phyloP scores from a whole-genome alignment of 2,888 invertebrate species.

The Cheilosia soror region DNA sequence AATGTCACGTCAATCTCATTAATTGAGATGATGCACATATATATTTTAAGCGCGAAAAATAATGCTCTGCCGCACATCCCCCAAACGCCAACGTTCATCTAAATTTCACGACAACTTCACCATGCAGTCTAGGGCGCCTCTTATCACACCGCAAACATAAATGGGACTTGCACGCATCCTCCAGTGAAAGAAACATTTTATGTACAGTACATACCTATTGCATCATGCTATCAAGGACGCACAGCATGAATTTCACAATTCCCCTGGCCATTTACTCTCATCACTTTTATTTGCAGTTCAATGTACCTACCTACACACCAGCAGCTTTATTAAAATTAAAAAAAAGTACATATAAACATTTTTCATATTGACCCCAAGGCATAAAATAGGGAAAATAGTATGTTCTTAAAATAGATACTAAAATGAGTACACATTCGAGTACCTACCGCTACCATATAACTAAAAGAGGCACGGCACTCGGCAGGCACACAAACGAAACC shows the following conservation, averaged over 20 bases:
- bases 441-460: neutral
- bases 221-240: constrained; percentile 39
- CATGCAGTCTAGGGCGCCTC: neutral
- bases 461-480: constrained; percentile 31
- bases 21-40: too few species aligned
- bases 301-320: neutral
- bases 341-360: constrained; percentile 4
- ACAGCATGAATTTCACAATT: constrained; percentile 52
- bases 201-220: constrained; percentile 26
- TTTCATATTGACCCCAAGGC: constrained; percentile 49
- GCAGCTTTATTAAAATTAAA: neutral
- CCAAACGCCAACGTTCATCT: neutral
- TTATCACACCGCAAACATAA: constrained; percentile 6
- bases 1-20: too few species aligned
- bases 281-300: constrained; percentile 10
- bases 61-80: too few species aligned
- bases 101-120: constrained; percentile 24
- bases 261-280: neutral
- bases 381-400: constrained; percentile 39
- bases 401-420: constrained; percentile 39
- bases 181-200: neutral
- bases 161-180: constrained; percentile 35
- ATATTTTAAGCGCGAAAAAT: too few species aligned
- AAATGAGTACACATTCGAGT: constrained; percentile 11
- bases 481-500: constrained; percentile 9